These are phyloP conservation scores for Ambastaia sidthimunki DNA, from an alignment of 2,797 vertebrate genomes.

Conservation along the genomic window DNA sequence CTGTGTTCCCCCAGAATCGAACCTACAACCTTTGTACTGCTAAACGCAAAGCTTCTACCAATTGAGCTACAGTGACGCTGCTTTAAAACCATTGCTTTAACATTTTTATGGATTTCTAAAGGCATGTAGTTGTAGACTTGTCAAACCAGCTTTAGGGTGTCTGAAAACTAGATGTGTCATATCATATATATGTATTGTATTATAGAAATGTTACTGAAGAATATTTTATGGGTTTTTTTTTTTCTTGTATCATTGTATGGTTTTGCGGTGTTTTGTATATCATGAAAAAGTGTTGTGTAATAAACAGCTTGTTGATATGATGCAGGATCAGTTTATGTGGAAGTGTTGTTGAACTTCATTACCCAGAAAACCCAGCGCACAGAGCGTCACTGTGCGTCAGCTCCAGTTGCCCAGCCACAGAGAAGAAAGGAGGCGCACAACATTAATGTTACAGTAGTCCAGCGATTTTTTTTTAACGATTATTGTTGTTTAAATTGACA, in stretches of 20 bases:
- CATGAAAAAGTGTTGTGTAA: background rate
- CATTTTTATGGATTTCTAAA: too few species aligned
- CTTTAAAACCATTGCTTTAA: too few species aligned
- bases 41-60: too few species aligned
- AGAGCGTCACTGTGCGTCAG: slow-evolving; percentile 77
- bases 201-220: too few species aligned
- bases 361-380: slow-evolving; percentile 71
- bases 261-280: background rate
- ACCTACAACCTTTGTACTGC: too few species aligned
- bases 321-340: background rate
- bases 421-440: slow-evolving; percentile 82
- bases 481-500: slow-evolving; percentile 59
- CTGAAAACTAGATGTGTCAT: background rate
- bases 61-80: too few species aligned
- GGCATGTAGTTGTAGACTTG: background rate
- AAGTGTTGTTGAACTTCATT: slow-evolving; percentile 66
- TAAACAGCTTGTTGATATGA: background rate
- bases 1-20: too few species aligned
- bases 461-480: slow-evolving; percentile 66
- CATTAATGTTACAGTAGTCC: slow-evolving; percentile 72
- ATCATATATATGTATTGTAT: too few species aligned
- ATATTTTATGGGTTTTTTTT: background rate
- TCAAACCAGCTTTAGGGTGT: background rate
- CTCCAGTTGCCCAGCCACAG: slow-evolving; percentile 78
- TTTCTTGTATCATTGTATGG: background rate